Percentiles rank a stretch among this genome's conserved stretches.
Conservation (phyloP, 2,888 invertebrate species). For the Eilema sororculum region DNA sequence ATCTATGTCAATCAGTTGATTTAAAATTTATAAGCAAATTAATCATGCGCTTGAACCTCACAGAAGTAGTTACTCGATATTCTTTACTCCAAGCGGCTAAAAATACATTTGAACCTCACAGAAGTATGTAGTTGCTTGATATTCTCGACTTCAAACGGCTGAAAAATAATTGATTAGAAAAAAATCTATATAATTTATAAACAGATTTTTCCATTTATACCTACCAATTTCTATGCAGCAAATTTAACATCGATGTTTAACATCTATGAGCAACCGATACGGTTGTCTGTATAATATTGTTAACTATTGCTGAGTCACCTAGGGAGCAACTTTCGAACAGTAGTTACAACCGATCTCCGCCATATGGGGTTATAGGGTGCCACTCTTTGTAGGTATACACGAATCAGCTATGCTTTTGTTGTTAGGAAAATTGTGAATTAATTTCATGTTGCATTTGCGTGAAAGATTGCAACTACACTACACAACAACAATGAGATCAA, state of each 20-base stretch:
- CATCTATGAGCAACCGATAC: conserved; percentile 44
- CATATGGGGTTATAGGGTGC: conserved; percentile 65
- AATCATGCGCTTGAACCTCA: neutral
- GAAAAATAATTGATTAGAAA: neutral
- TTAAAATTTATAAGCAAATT: neutral
- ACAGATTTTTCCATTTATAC: conserved; percentile 1
- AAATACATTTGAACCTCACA: no score
- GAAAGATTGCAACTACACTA: conserved; percentile 20
- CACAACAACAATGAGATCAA: no score
- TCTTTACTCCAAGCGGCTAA: no score
- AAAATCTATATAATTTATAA: neutral
- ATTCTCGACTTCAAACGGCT: neutral
- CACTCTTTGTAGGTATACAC: conserved; percentile 44
- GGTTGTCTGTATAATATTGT: conserved; percentile 50
- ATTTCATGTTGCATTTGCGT: conserved; percentile 33
- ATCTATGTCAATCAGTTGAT: neutral
- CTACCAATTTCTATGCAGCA: conserved; percentile 23
- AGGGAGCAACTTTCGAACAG: conserved; percentile 69
- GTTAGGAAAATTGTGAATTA: conserved; percentile 28
- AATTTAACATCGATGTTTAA: conserved; percentile 35
- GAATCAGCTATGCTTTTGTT: conserved; percentile 46
- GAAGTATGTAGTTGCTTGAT: no score
- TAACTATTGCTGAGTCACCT: conserved; percentile 69
- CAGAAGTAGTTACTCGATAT: no score
- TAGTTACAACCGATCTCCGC: conserved; percentile 69